Evolutionary conservation across 2,888 invertebrate species (phyloP).

Genomic region (Heliconius charithonia): DNA sequence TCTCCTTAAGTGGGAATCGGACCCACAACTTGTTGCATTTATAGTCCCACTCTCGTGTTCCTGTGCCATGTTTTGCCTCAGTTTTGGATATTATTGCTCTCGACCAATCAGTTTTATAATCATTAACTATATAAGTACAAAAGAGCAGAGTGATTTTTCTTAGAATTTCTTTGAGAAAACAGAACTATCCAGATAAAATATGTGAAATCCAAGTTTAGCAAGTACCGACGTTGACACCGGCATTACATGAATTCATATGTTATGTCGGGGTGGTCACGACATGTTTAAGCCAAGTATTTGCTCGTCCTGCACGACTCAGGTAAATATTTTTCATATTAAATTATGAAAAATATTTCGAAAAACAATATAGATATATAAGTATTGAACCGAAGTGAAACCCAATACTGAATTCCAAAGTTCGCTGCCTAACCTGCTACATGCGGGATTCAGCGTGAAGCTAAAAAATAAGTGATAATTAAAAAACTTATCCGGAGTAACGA

Average conservation of each 20-base stretch:
- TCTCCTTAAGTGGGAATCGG: too few species aligned
- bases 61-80: too few species aligned
- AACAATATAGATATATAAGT: too few species aligned
- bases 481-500: too few species aligned
- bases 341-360: neutral
- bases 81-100: too few species aligned
- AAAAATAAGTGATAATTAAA: too few species aligned
- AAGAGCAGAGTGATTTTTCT: neutral
- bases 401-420: too few species aligned
- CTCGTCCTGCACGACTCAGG: slow-evolving; percentile 23
- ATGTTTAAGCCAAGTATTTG: slow-evolving; percentile 29
- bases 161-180: neutral
- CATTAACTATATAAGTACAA: neutral
- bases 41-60: too few species aligned
- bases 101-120: neutral
- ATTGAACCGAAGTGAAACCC: too few species aligned
- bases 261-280: slow-evolving; percentile 33
- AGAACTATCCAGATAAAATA: neutral
- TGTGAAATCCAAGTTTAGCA: neutral
- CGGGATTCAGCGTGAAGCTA: too few species aligned
- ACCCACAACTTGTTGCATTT: too few species aligned
- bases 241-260: slow-evolving; percentile 35
- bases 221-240: slow-evolving; percentile 13
- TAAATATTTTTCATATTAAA: slow-evolving; percentile 31
- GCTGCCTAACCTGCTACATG: too few species aligned